Evolutionary conservation across 2,797 vertebrate genomes (phyloP).

Genomic region (Tiaroga cobitis): DNA sequence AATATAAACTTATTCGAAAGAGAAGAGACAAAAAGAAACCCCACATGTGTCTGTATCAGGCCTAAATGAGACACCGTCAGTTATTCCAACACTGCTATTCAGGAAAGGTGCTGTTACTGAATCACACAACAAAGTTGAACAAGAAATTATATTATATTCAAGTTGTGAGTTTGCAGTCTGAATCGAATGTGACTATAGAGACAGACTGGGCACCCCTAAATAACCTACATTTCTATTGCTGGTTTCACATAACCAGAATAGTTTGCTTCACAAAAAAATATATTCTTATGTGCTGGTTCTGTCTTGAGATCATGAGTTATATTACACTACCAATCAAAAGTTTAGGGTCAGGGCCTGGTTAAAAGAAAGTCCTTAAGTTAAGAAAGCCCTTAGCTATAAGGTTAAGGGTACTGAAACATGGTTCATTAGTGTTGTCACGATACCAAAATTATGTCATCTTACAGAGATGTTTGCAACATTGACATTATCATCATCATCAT

Average conservation of each 20-base stretch:
- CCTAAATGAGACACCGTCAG: not conserved
- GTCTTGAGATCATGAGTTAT: not conserved
- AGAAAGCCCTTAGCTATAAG: too few relatives aligned
- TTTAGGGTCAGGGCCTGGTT: too few relatives aligned
- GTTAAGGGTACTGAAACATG: too few relatives aligned
- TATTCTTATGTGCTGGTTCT: not conserved
- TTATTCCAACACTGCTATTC: not conserved
- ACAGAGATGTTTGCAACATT: too few relatives aligned
- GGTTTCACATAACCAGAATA: not conserved
- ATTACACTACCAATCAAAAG: not conserved
- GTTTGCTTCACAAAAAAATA: not conserved
- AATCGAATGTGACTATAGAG: not conserved
- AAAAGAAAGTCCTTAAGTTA: too few relatives aligned
- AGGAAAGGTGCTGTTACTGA: conserved; percentile 1
- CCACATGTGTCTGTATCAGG: not conserved
- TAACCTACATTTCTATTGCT: not conserved
- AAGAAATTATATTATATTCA: not conserved
- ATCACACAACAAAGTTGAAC: not conserved
- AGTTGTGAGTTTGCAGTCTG: not conserved
- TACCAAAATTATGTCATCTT: too few relatives aligned
- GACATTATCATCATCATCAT: too few relatives aligned
- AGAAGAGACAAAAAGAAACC: not conserved
- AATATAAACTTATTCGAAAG: not conserved
- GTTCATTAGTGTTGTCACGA: too few relatives aligned
- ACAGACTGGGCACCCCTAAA: not conserved